Evolutionary conservation across 2,797 vertebrate species (phyloP).

Genomic region (Sebastes miniatus): DNA sequence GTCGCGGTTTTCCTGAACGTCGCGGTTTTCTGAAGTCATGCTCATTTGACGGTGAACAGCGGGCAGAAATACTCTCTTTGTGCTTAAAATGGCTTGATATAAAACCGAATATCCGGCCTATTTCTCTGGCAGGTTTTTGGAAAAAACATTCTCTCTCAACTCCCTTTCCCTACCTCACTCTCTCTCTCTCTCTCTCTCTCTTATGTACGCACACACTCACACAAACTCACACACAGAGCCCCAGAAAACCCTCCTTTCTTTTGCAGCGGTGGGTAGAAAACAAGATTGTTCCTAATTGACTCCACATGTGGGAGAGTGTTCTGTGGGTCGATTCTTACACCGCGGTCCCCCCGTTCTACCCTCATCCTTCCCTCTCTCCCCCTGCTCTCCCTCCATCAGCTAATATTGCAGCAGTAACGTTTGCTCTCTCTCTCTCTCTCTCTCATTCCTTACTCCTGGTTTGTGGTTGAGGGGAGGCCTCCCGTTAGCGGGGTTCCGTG

Average conservation of each 20-base stretch:
- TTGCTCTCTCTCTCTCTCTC: conserved; percentile 23
- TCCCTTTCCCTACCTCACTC: conserved; percentile 59
- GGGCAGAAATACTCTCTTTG: conserved; percentile 37
- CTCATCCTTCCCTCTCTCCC: conserved; percentile 58
- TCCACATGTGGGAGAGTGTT: conserved; percentile 88
- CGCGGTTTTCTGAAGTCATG: conserved; percentile 38
- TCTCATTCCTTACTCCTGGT: conserved; percentile 61
- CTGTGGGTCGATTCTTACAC: conserved; percentile 83
- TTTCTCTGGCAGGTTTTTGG: conserved; percentile 63
- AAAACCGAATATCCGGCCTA: conserved; percentile 60
- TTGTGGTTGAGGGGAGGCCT: conserved; percentile 76
- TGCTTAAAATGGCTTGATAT: conserved; percentile 62
- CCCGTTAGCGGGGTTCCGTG: conserved; percentile 77
- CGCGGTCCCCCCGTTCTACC: conserved; percentile 69
- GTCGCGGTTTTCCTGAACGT: conserved; percentile 30
- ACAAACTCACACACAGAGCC: conserved; percentile 48
- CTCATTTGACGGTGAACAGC: conserved; percentile 49
- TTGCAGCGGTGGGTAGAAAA: conserved; percentile 85
- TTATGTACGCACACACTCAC: conserved; percentile 15
- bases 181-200: conserved; percentile 3
- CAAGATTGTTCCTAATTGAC: conserved; percentile 90
- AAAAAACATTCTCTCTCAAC: conserved; percentile 62
- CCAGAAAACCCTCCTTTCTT: conserved; percentile 81
- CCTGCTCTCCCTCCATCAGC: conserved; percentile 73
- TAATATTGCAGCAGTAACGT: conserved; percentile 80